Conservation (phyloP, 2,113 vertebrate genomes). For the Callopanchax toddi region DNA sequence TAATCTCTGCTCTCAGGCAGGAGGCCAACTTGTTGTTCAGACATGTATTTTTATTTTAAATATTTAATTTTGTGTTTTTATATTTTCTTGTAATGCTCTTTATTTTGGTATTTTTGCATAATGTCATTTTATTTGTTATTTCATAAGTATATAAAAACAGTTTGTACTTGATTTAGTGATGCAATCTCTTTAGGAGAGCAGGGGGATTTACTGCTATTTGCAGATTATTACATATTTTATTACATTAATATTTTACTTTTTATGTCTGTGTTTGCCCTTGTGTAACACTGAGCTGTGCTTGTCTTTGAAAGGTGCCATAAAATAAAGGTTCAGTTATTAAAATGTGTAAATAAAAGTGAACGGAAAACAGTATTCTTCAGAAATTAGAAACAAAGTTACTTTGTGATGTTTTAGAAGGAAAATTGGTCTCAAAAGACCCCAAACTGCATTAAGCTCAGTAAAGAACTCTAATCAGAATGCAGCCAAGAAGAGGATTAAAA, state of each 20-base stretch:
- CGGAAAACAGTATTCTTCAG: neutral
- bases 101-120: no score
- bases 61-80: neutral
- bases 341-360: neutral
- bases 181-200: no score
- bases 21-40: neutral
- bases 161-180: no score
- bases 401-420: conserved; percentile 5
- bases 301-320: neutral
- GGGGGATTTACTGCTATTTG: neutral
- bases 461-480: conserved; percentile 28
- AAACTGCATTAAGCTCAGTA: neutral
- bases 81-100: no score
- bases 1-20: neutral
- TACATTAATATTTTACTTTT: neutral
- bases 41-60: neutral
- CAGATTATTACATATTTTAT: no score
- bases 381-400: neutral
- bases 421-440: neutral
- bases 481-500: conserved; percentile 22
- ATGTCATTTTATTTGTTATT: no score
- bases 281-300: no score
- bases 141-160: no score
- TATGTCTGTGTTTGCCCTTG: neutral
- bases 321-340: no score